These are phyloP conservation scores for Lophius americanus DNA, from an alignment of 2,797 vertebrate species.

Conservation along the genomic window DNA sequence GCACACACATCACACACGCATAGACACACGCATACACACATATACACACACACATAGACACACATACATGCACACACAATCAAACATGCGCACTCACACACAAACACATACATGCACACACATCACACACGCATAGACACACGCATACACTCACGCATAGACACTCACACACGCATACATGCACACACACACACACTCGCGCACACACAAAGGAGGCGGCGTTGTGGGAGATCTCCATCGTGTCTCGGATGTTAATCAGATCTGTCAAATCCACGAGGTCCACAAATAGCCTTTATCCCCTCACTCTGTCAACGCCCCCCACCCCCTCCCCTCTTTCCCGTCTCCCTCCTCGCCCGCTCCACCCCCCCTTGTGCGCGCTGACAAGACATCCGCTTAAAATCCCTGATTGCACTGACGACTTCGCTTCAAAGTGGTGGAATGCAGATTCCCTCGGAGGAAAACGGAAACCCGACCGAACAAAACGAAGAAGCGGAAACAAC, in stretches of 20 bases:
- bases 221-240: slow-evolving; percentile 41
- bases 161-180: no score
- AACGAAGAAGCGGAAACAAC: slow-evolving; percentile 15
- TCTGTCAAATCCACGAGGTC: slow-evolving; percentile 39
- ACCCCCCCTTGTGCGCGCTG: slow-evolving; percentile 34
- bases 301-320: slow-evolving; percentile 50
- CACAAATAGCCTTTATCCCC: slow-evolving; percentile 56
- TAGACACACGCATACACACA: not conserved
- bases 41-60: no score
- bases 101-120: no score
- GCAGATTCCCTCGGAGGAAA: slow-evolving; percentile 46
- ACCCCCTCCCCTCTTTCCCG: slow-evolving; percentile 29
- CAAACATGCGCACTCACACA: no score
- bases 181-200: no score
- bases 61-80: no score
- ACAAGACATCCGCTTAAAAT: slow-evolving; percentile 64
- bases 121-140: no score
- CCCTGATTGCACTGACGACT: slow-evolving; percentile 58
- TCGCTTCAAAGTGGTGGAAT: slow-evolving; percentile 58
- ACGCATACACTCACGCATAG: not conserved
- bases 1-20: no score
- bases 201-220: not conserved
- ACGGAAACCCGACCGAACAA: slow-evolving; percentile 27
- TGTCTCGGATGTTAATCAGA: slow-evolving; percentile 45
- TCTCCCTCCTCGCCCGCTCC: slow-evolving; percentile 32